Conservation (phyloP, 1,140 invertebrate genomes). For the Scaptomyza graminum region DNA sequence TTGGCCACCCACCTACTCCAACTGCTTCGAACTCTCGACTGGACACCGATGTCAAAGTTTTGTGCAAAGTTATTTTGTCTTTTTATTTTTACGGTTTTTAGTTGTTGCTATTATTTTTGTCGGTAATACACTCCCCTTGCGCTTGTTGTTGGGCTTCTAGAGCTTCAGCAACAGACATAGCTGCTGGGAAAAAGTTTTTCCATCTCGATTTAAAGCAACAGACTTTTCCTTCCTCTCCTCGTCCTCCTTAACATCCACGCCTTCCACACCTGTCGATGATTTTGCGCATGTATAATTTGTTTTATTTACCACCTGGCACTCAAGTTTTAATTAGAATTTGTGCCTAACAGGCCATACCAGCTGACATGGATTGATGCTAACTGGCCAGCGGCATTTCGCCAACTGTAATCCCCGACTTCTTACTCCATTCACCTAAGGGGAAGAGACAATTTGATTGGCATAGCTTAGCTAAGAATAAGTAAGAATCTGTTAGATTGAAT, state of each 20-base stretch:
- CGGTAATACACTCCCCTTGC: slow-evolving; percentile 31
- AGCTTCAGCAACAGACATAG: slow-evolving; percentile 73
- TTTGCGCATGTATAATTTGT: slow-evolving; percentile 73
- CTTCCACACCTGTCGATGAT: slow-evolving; percentile 8
- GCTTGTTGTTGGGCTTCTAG: slow-evolving; percentile 30
- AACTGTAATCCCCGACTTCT: slow-evolving; percentile 10
- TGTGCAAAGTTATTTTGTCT: slow-evolving; percentile 53
- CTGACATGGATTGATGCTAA: slow-evolving; percentile 17
- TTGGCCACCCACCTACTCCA: slow-evolving; percentile 32
- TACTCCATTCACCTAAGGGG: not conserved
- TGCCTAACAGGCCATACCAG: slow-evolving; percentile 38
- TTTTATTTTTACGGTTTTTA: slow-evolving; percentile 40
- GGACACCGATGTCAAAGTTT: slow-evolving; percentile 57
- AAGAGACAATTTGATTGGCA: slow-evolving; percentile 15
- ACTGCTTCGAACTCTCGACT: not conserved
- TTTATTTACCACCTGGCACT: slow-evolving; percentile 76
- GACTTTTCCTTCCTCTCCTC: too few species aligned
- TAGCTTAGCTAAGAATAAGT: slow-evolving; percentile 1
- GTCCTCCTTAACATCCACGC: too few species aligned
- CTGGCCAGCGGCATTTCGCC: not conserved
- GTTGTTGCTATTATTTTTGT: slow-evolving; percentile 53
- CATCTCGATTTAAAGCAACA: slow-evolving; percentile 60
- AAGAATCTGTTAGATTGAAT: not conserved
- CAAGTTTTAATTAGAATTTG: slow-evolving; percentile 80
- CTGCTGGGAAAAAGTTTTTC: slow-evolving; percentile 68